Percentiles rank a stretch among this genome's conserved stretches.
phyloP scores from a whole-genome alignment of 2,888 invertebrate genomes.

The Urechis unicinctus region DNA sequence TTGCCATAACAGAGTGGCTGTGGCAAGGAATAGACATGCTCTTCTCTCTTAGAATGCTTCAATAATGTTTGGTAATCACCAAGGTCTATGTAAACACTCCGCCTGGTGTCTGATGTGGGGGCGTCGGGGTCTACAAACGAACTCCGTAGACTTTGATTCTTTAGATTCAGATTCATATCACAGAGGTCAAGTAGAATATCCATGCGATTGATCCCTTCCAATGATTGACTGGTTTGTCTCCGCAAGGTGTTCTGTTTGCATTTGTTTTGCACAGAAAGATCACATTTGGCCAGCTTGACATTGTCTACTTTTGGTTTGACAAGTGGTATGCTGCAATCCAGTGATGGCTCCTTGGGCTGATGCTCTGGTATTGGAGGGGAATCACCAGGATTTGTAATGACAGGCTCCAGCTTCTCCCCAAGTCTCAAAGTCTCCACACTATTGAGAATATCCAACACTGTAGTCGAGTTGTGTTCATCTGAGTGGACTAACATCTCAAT shows the following conservation, averaged over 20 bases:
- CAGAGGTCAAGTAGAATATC: not conserved
- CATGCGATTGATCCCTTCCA: slow-evolving; percentile 1
- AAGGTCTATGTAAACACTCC: slow-evolving; percentile 8
- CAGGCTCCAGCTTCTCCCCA: not conserved
- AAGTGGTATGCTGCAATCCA: not conserved
- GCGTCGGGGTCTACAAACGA: not conserved
- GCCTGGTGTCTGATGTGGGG: not conserved
- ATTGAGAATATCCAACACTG: not conserved
- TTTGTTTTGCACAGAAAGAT: not conserved
- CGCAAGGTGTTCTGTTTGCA: not conserved
- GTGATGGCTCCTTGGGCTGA: not conserved
- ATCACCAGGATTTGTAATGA: not conserved
- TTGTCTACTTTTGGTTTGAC: slow-evolving; percentile 1
- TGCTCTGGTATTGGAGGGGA: too few species aligned
- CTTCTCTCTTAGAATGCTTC: slow-evolving; percentile 12
- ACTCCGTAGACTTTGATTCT: not conserved
- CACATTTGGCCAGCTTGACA: not conserved
- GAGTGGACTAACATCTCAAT: not conserved
- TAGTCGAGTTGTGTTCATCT: not conserved
- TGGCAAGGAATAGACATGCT: slow-evolving; percentile 16
- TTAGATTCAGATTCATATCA: not conserved
- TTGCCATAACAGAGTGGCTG: slow-evolving; percentile 19
- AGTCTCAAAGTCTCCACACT: not conserved
- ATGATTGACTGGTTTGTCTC: not conserved
- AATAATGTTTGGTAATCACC: slow-evolving; percentile 15